Percentiles rank a stretch among this genome's conserved stretches.
Evolutionary conservation across 2,113 vertebrate species (phyloP).

Genomic region (Microcebus griseorufus): DNA sequence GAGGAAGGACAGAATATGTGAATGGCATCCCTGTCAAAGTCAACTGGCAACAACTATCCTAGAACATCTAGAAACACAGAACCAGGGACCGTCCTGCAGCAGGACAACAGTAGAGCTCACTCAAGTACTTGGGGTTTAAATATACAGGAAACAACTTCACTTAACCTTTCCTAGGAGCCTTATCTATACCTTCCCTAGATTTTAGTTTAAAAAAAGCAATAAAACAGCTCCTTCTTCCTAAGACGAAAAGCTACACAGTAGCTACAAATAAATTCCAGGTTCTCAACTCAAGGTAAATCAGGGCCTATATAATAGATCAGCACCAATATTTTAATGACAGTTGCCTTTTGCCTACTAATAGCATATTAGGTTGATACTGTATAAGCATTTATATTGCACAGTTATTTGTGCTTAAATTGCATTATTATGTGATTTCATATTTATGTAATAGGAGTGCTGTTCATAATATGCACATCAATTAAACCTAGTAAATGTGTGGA

Average conservation of each 20-base stretch:
- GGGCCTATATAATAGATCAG: neutral
- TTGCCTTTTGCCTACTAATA: conserved; percentile 34
- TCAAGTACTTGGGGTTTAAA: neutral
- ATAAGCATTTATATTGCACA: neutral
- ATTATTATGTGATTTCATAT: conserved; percentile 47
- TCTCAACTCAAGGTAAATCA: neutral
- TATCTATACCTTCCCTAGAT: neutral
- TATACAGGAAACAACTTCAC: neutral
- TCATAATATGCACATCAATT: conserved; percentile 30
- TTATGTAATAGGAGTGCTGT: neutral
- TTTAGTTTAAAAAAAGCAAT: conserved; percentile 22
- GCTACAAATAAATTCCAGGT: conserved; percentile 31
- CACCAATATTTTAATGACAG: neutral
- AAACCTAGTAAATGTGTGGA: neutral
- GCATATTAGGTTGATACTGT: neutral
- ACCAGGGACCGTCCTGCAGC: rapidly evolving
- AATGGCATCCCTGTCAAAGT: neutral
- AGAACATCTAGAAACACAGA: neutral
- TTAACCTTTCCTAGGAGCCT: neutral
- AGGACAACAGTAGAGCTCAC: neutral
- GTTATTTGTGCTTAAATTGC: conserved; percentile 27
- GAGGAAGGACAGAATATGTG: neutral
- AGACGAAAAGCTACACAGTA: neutral
- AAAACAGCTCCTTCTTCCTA: neutral
- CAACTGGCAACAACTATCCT: neutral